Conservation (phyloP, 2,888 invertebrate species). For the Nomada hirtipes region DNA sequence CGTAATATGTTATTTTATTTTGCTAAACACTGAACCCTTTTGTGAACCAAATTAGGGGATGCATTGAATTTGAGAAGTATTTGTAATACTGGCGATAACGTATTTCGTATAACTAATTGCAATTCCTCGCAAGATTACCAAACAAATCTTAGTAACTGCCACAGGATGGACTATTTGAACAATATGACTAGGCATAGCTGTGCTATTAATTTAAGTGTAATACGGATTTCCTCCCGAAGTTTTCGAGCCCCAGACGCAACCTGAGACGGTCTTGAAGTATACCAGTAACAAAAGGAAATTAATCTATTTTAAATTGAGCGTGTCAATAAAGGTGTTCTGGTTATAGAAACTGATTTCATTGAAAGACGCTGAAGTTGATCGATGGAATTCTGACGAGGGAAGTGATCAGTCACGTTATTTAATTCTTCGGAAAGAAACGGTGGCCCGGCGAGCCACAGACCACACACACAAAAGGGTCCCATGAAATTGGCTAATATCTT, state of each 20-base stretch:
- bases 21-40: too few relatives aligned
- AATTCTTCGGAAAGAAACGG: conserved; percentile 39
- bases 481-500: conserved; percentile 77
- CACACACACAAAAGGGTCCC: conserved; percentile 67
- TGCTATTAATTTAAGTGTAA: too few relatives aligned
- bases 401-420: conserved; percentile 54
- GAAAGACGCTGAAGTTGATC: conserved; percentile 9
- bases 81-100: too few relatives aligned
- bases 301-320: background rate
- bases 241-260: background rate
- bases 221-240: too few relatives aligned
- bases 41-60: too few relatives aligned
- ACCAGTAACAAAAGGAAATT: background rate
- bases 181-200: too few relatives aligned
- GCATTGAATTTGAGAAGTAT: too few relatives aligned
- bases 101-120: too few relatives aligned
- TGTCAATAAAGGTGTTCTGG: background rate
- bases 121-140: too few relatives aligned
- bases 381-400: conserved; percentile 15
- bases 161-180: too few relatives aligned
- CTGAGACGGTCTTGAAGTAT: background rate
- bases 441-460: conserved; percentile 44
- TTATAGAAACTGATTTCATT: background rate
- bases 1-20: background rate
- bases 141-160: too few relatives aligned